Conservation (phyloP, 92 coral and sea anemone species). For the Porites rus region DNA sequence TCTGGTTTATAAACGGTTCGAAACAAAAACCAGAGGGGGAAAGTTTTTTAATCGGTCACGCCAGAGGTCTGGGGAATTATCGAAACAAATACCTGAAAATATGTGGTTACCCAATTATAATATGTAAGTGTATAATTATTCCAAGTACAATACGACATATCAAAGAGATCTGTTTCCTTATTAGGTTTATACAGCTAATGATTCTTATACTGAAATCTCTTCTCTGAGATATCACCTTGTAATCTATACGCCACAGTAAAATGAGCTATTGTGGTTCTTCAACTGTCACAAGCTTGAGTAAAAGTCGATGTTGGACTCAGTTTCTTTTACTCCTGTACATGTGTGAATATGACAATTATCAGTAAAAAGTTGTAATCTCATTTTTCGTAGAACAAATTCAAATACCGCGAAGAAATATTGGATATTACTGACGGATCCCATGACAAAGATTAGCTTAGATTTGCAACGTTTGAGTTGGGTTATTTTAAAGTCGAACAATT, state of each 20-base stretch:
- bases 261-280: slow-evolving; percentile 25
- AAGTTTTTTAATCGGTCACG: too few species aligned
- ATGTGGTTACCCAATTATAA: too few species aligned
- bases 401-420: neutral
- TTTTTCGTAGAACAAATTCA: slow-evolving; percentile 9
- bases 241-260: neutral
- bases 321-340: slow-evolving; percentile 8
- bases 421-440: too few species aligned
- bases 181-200: neutral
- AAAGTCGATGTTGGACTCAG: slow-evolving; percentile 23
- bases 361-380: slow-evolving; percentile 9
- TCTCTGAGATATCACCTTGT: neutral
- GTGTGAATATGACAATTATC: slow-evolving; percentile 11
- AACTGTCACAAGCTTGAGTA: slow-evolving; percentile 17
- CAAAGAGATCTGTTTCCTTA: too few species aligned
- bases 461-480: neutral
- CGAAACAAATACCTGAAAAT: too few species aligned
- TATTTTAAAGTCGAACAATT: slow-evolving; percentile 3
- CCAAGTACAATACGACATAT: too few species aligned
- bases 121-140: too few species aligned
- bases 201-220: neutral
- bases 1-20: too few species aligned
- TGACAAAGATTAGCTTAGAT: neutral
- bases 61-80: too few species aligned
- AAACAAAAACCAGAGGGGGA: too few species aligned